Conservation (phyloP, 2,888 invertebrate genomes). For the Amphimallon solstitiale region DNA sequence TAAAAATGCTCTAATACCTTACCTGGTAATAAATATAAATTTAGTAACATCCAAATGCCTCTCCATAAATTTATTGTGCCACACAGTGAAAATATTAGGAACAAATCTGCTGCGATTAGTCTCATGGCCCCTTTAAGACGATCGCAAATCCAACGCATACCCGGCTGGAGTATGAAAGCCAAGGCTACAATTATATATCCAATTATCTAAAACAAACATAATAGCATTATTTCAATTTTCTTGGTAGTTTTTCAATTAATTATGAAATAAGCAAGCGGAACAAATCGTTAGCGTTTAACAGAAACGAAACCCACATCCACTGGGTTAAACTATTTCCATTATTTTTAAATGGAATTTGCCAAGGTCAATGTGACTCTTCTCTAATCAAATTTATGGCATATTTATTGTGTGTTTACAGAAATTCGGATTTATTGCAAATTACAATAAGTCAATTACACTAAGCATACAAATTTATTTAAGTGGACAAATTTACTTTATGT, state of each 20-base stretch:
- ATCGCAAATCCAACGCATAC: slow-evolving; percentile 77
- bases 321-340: background rate
- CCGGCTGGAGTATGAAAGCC: slow-evolving; percentile 79
- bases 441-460: too few species aligned
- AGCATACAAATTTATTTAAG: too few species aligned
- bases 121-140: slow-evolving; percentile 74
- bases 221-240: slow-evolving; percentile 29
- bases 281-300: background rate
- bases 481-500: too few species aligned
- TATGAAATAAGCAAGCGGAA: slow-evolving; percentile 6
- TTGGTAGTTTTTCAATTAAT: slow-evolving; percentile 29
- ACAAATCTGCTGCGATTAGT: slow-evolving; percentile 78
- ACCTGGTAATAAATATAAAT: slow-evolving; percentile 83
- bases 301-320: slow-evolving; percentile 8
- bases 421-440: too few species aligned
- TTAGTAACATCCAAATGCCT: slow-evolving; percentile 84
- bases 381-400: too few species aligned
- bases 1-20: too few species aligned
- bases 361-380: too few species aligned
- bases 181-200: slow-evolving; percentile 79
- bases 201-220: slow-evolving; percentile 67
- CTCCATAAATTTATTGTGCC: slow-evolving; percentile 91
- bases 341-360: too few species aligned
- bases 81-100: slow-evolving; percentile 79
- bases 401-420: too few species aligned